These are phyloP conservation scores for Cylindroiulus punctatus DNA, from an alignment of 2,888 invertebrate species.

Conservation along the genomic window DNA sequence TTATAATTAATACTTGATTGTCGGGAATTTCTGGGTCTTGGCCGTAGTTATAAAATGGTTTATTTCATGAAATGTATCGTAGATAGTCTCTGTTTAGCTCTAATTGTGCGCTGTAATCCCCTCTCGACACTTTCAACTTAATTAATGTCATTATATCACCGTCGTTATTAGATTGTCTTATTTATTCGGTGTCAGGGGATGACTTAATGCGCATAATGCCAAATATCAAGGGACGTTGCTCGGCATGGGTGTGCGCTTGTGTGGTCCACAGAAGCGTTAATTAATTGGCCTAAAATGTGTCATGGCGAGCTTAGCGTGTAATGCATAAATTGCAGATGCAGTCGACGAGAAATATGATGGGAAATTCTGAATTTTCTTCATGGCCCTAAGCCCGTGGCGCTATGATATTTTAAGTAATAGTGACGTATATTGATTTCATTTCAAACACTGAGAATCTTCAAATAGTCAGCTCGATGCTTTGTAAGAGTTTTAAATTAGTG, in stretches of 20 bases:
- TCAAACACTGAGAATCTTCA: neutral
- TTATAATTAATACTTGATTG: too few species aligned
- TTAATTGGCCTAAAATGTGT: neutral
- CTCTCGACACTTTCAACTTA: constrained; percentile 38
- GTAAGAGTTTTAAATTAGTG: too few species aligned
- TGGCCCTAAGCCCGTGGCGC: too few species aligned
- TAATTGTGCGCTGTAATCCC: neutral
- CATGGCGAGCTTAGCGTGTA: neutral
- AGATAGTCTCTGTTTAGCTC: neutral
- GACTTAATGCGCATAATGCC: neutral
- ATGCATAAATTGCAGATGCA: neutral
- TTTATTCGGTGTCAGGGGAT: neutral
- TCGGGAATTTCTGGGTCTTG: too few species aligned
- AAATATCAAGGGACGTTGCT: neutral
- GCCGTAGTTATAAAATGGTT: neutral
- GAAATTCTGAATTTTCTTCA: too few species aligned
- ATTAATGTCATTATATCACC: constrained; percentile 12
- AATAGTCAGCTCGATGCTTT: too few species aligned
- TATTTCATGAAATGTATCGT: neutral
- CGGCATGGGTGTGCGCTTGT: neutral
- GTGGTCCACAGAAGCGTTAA: neutral
- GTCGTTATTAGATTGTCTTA: constrained; percentile 20
- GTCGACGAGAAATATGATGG: neutral
- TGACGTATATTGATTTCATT: neutral
- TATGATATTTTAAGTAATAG: too few species aligned